Evolutionary conservation across 30 jellyfish, hydroid and myxozoan genomes (phyloP).

Genomic region (Calvadosia cruxmelitensis): DNA sequence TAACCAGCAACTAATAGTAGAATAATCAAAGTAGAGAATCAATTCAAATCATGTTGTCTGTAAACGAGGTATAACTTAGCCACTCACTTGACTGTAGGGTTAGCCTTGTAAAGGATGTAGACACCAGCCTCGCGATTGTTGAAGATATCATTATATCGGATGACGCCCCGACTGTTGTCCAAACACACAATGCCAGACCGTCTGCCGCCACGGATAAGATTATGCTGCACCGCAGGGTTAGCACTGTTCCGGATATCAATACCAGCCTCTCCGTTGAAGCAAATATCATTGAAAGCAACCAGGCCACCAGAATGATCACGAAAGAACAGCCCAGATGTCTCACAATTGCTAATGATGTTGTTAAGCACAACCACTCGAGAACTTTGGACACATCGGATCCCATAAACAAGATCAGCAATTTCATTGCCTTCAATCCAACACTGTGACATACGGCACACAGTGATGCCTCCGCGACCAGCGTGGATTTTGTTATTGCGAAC

Average conservation of each 20-base stretch:
- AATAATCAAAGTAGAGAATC: no score
- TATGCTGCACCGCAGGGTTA: conserved; percentile 49
- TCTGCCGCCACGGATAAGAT: conserved; percentile 59
- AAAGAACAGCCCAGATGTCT: conserved; percentile 61
- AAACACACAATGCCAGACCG: conserved; percentile 82
- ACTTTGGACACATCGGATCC: conserved; percentile 62
- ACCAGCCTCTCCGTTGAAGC: conserved; percentile 61
- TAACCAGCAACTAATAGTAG: no score
- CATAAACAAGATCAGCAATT: conserved; percentile 38
- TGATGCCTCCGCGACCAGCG: conserved; percentile 76
- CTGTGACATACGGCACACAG: conserved; percentile 64
- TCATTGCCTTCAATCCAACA: conserved; percentile 72
- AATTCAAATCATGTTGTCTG: no score
- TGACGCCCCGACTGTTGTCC: conserved; percentile 61
- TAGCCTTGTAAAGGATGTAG: conserved; percentile 56
- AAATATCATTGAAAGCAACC: conserved; percentile 58
- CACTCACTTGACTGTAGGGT: conserved; percentile 69
- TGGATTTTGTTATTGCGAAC: conserved; percentile 30
- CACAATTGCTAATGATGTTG: conserved; percentile 55
- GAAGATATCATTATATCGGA: conserved; percentile 59
- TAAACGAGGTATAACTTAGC: no score
- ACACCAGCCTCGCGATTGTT: conserved; percentile 82
- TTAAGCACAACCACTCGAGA: conserved; percentile 37
- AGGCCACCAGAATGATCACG: conserved; percentile 69
- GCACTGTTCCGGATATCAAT: conserved; percentile 65